Base-by-base conservation (phyloP, 92 coral and sea anemone genomes). In the Blastomussa wellsi region DNA sequence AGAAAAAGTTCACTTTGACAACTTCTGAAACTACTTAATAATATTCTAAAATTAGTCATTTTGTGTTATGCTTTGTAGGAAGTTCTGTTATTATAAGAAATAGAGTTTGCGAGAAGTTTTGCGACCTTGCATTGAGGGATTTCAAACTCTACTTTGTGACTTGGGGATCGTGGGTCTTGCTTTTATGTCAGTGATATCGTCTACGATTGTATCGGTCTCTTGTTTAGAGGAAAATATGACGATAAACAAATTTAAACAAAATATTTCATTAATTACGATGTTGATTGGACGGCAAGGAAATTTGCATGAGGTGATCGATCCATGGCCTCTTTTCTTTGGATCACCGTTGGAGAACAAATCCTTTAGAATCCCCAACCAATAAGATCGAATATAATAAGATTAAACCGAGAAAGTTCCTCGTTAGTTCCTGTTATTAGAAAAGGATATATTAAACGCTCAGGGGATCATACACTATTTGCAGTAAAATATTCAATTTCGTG, bases 221-320 rank as follows among this genome's bases (percentile, higher is more conserved):
- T 38, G 47, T 44, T 36, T 83, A 36, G 16, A 31, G 19, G 60
- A 60, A 51, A 59, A 83, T 64, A 74, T 53, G 22, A 74, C 31
- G 62, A 39, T 41, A 83, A 80, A 83, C 49, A 65, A 41, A 74
- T 83, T 83, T 42, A 39, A 74, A 74, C 81, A 74, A 83, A 42
- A 76, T 83, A 74, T 44, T 74, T 74, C 65, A 75, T 83, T 74
- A 74, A 83, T 59, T 31, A 74, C 74, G 26, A 20, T 41, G 68
- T n/a, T 57, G 64, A 74, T 60, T 38, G 49, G 36, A 55, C 72
- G 48, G 80, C 87, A 74, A 39, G 73, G 51, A 57, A 74, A 83
- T 74, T 55, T 83, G 74, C 80, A 74, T 62, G 51, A 24, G 35
- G 62, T 14, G 78, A 82, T 82, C 41, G 74, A 70, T 70, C 37